Evolutionary conservation across 2,113 vertebrate species (phyloP), one percentile per base, ranked within the genome.

Genomic region (Neomonachus schauinslandi): DNA sequence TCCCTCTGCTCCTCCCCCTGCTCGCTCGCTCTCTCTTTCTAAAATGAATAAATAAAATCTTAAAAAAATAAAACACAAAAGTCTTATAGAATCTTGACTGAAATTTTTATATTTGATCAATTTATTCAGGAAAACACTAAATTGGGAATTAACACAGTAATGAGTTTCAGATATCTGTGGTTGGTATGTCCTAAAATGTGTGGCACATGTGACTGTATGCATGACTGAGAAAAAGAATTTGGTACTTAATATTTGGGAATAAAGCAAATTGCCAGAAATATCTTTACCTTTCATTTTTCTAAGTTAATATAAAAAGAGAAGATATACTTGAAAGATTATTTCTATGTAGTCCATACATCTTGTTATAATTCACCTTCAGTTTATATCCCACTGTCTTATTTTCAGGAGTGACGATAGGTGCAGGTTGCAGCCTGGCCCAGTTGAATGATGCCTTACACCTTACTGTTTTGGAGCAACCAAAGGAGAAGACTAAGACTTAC

Each of bases 351-450:
- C 55, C 5, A 57, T 21, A 11, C 4, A 1, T 83, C 74, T 59
- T 33, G 53, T 31, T 69, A 84, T 15, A 28, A 10, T 77, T 95
- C 46, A 67, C 55, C 74, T 18, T 63, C 67, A 77, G 46, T 39
- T 95, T 39, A 46, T 12, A 11, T 61, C n/a, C 18, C 49, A 26
- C 72, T 57, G 5, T 51, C 13, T 81, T 95, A 28, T 46, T 94
- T 98, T 84, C 97, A 99, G 99, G 99, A 13, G 98, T 99, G 72
- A 98, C 98, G 81, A 97, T 99, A 8, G 99, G 99, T 53, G 99
- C 99, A 0, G 99, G 99, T 21, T 98, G 97, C 96, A 99, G 96
- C 97, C 98, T 99, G 79, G 97, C 99, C 1, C 98, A 99, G 91
- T 26, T 99, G 39, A 98, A 88, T 61, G 98, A 98, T 26, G 86